These are phyloP conservation scores for Alectura lathami DNA, from an alignment of 2,113 vertebrate species.

Conservation along the genomic window DNA sequence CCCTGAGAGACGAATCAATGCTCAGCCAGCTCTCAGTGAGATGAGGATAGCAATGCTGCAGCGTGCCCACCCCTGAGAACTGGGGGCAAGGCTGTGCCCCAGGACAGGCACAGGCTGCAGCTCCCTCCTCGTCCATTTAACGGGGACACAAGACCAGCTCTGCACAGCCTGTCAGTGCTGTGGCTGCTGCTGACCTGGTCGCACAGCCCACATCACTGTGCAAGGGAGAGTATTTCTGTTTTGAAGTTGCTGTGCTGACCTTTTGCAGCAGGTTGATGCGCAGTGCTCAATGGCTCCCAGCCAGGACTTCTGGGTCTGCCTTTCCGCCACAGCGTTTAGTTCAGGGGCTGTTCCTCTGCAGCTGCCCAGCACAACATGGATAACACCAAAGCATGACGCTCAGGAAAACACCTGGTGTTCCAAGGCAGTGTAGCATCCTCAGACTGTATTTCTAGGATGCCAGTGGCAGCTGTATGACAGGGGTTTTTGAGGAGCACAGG, in stretches of 20 bases:
- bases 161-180: rapidly evolving
- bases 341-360: not conserved
- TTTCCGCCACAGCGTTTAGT: not conserved
- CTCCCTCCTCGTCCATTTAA: not conserved
- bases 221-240: rapidly evolving
- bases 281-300: not conserved
- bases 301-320: too few relatives aligned
- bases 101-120: not conserved
- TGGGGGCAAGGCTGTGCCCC: not conserved
- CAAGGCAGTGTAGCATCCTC: rapidly evolving
- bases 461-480: not conserved
- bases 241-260: not conserved
- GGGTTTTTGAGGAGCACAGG: not conserved
- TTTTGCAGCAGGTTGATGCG: not conserved
- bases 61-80: not conserved
- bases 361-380: not conserved
- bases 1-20: not conserved
- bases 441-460: not conserved
- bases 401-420: not conserved
- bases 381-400: not conserved
- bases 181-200: not conserved
- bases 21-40: not conserved
- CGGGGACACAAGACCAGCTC: rapidly evolving
- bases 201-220: rapidly evolving
- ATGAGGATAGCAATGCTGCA: rapidly evolving